A percentile compares a stretch with the other conserved stretches of the same genome.
phyloP scores from a whole-genome alignment of 2,113 vertebrate genomes.

The Campylomormyrus tamandua region DNA sequence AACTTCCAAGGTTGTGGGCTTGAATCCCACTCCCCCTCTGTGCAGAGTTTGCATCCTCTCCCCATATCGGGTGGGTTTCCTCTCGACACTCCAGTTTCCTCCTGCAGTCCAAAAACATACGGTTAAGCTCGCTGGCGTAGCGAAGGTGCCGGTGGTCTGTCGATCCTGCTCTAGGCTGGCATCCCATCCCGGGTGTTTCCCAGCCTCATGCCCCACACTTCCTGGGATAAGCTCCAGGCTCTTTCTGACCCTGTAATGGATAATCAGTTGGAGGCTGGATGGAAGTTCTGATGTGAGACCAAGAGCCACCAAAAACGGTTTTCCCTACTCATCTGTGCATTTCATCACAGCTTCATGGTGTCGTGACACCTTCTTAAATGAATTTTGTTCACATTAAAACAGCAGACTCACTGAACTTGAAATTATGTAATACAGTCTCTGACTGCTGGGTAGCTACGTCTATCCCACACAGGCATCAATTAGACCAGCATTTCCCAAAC shows the following conservation, averaged over 20 bases:
- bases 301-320: background rate
- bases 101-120: background rate
- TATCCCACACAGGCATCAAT: background rate
- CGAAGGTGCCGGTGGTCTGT: background rate
- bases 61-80: background rate
- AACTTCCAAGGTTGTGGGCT: background rate
- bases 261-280: background rate
- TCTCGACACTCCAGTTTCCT: background rate
- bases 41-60: background rate
- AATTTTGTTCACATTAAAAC: background rate
- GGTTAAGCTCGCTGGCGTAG: background rate
- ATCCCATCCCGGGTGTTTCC: background rate
- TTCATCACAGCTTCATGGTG: background rate
- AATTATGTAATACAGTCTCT: background rate
- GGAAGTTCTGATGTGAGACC: background rate
- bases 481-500: no score
- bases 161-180: background rate
- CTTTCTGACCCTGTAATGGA: background rate
- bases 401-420: background rate
- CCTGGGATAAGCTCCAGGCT: background rate
- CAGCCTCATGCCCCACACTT: background rate
- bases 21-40: no score
- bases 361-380: background rate
- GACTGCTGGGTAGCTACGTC: background rate
- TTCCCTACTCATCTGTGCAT: background rate